These are phyloP conservation scores for Cacatua alba DNA, from an alignment of 2,113 vertebrate species.

Conservation along the genomic window DNA sequence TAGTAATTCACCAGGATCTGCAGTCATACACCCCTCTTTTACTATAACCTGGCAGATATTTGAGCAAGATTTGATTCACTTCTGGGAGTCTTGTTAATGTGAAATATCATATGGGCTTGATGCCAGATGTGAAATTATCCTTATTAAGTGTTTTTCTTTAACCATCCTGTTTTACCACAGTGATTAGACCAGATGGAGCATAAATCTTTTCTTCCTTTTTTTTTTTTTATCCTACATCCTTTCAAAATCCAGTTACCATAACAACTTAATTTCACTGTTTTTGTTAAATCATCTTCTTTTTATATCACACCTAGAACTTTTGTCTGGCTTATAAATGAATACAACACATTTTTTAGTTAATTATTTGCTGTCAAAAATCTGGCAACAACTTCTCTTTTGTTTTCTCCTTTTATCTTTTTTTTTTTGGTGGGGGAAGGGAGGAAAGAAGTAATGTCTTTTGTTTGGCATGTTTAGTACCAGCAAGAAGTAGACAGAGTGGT, in stretches of 20 bases:
- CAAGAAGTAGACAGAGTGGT: conserved; percentile 24
- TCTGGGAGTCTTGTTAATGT: conserved; percentile 50
- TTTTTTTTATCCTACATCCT: conserved; percentile 1
- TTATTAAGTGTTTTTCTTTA: conserved; percentile 66
- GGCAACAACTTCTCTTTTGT: background rate
- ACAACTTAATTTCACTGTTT: conserved; percentile 65
- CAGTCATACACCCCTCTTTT: background rate
- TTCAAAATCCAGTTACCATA: conserved; percentile 68
- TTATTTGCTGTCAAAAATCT: conserved; percentile 46
- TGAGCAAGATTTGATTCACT: conserved; percentile 42
- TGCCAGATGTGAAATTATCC: conserved; percentile 69
- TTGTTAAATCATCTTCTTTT: conserved; percentile 54
- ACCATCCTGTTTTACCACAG: conserved; percentile 47
- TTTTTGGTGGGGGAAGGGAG: background rate
- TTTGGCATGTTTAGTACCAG: conserved; percentile 33
- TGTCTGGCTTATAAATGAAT: conserved; percentile 15
- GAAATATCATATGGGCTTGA: conserved; percentile 50
- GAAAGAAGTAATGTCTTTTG: background rate
- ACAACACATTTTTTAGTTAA: conserved; percentile 10
- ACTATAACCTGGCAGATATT: conserved; percentile 18
- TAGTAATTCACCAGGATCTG: background rate
- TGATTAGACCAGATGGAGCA: conserved; percentile 69
- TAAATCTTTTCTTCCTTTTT: background rate
- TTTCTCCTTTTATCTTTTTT: background rate
- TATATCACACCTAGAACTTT: conserved; percentile 37